These are phyloP conservation scores for Mythimna pallens DNA, from an alignment of 2,888 invertebrate species.

Conservation along the genomic window DNA sequence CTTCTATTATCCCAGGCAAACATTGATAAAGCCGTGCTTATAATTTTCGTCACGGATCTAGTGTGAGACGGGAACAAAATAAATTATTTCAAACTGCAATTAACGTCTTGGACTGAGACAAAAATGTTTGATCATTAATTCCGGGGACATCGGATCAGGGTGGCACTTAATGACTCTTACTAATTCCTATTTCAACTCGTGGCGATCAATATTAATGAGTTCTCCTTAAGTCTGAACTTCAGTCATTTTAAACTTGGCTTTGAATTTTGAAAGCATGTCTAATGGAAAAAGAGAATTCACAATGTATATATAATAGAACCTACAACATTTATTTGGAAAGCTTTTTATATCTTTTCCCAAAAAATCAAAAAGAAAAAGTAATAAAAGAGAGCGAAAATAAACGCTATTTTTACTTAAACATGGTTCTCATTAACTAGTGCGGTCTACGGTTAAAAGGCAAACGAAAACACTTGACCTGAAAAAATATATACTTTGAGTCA, in stretches of 20 bases:
- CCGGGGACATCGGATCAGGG: constrained; percentile 19
- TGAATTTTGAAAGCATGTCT: neutral
- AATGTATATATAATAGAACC: constrained; percentile 14
- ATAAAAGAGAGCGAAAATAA: constrained; percentile 1
- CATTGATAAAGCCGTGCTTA: constrained; percentile 9
- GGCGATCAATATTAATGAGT: constrained; percentile 42
- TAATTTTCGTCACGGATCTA: constrained; percentile 31
- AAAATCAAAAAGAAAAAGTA: neutral
- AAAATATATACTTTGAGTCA: constrained; percentile 9
- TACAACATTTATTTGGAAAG: neutral
- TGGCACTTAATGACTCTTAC: constrained; percentile 30
- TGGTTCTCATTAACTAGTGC: constrained; percentile 7
- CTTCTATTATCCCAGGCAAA: constrained; percentile 19
- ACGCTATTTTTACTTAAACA: constrained; percentile 14
- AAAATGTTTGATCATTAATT: constrained; percentile 46
- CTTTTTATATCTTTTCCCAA: constrained; percentile 4
- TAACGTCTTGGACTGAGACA: constrained; percentile 8
- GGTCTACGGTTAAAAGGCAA: constrained; percentile 15
- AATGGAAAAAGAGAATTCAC: neutral
- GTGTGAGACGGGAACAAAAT: constrained; percentile 24
- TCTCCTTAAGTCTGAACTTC: neutral
- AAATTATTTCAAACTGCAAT: constrained; percentile 40
- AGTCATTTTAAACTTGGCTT: constrained; percentile 1
- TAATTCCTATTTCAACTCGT: constrained; percentile 26
- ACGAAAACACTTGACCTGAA: constrained; percentile 11